phyloP scores from a whole-genome alignment of 1,140 invertebrate genomes.

The Helicoverpa armigera region DNA sequence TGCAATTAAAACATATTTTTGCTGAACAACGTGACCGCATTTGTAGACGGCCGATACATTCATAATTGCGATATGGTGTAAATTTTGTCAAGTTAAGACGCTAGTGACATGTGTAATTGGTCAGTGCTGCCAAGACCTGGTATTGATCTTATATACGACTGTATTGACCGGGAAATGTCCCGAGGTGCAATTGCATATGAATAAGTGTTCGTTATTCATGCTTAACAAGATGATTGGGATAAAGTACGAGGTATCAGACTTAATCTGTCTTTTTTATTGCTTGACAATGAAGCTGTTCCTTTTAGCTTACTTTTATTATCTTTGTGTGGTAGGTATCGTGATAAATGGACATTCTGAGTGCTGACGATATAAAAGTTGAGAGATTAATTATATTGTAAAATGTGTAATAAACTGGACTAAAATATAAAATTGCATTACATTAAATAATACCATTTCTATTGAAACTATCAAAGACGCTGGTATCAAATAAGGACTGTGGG shows the following conservation, averaged over 20 bases:
- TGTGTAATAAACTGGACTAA: neutral
- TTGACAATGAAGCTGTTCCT: too few species aligned
- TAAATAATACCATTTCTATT: too few species aligned
- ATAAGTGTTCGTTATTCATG: neutral
- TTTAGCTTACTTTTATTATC: too few species aligned
- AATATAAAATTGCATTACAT: too few species aligned
- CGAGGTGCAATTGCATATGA: neutral
- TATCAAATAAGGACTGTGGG: too few species aligned
- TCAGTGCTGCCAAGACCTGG: neutral
- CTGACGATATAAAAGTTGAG: too few species aligned
- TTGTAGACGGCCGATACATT: neutral
- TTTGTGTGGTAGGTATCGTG: too few species aligned
- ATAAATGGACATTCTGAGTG: too few species aligned
- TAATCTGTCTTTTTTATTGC: neutral
- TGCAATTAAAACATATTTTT: neutral
- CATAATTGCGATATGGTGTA: conserved; percentile 8
- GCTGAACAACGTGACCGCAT: neutral
- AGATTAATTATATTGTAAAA: too few species aligned
- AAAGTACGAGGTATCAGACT: neutral
- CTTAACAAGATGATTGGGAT: neutral
- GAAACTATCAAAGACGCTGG: too few species aligned
- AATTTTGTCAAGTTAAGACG: conserved; percentile 7
- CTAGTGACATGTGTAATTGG: conserved; percentile 5
- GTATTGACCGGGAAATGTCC: neutral
- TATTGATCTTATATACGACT: conserved; percentile 16